Evolutionary conservation across 2,797 vertebrate genomes (phyloP).

Genomic region (Tapera naevia): DNA sequence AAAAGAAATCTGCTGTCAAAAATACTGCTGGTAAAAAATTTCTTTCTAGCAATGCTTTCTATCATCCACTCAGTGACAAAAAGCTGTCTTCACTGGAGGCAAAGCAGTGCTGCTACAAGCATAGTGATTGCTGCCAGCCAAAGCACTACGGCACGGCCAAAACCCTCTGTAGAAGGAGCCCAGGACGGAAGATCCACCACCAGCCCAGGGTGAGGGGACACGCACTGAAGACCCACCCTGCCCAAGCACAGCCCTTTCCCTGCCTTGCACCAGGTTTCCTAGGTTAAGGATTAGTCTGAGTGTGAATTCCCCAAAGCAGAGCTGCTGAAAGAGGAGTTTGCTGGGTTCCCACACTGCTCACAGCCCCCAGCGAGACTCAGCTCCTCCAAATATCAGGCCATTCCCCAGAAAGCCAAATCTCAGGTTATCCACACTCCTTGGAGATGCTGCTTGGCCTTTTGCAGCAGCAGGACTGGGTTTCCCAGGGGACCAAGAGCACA

Average conservation of each 20-base stretch:
- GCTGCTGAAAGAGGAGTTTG: neutral
- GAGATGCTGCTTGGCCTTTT: neutral
- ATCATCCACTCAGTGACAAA: neutral
- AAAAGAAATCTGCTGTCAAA: neutral
- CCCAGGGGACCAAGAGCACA: neutral
- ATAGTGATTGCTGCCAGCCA: neutral
- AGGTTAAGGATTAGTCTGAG: neutral
- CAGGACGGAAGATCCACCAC: neutral
- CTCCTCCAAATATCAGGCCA: fast-evolving
- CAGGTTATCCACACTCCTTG: neutral
- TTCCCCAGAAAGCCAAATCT: neutral
- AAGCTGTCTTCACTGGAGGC: fast-evolving
- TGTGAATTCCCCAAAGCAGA: neutral
- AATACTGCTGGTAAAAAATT: neutral
- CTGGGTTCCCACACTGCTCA: neutral
- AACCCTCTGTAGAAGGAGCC: neutral
- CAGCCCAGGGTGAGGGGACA: neutral
- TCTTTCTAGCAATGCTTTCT: neutral
- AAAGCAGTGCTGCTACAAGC: too few species aligned
- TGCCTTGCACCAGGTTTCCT: neutral
- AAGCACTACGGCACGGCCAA: fast-evolving
- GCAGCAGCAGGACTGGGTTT: neutral
- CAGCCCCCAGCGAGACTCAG: neutral
- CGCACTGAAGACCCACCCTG: neutral
- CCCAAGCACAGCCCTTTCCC: fast-evolving